These are phyloP conservation scores for Dinothrombium tinctorium DNA, from an alignment of 1,140 invertebrate species.

Conservation along the genomic window DNA sequence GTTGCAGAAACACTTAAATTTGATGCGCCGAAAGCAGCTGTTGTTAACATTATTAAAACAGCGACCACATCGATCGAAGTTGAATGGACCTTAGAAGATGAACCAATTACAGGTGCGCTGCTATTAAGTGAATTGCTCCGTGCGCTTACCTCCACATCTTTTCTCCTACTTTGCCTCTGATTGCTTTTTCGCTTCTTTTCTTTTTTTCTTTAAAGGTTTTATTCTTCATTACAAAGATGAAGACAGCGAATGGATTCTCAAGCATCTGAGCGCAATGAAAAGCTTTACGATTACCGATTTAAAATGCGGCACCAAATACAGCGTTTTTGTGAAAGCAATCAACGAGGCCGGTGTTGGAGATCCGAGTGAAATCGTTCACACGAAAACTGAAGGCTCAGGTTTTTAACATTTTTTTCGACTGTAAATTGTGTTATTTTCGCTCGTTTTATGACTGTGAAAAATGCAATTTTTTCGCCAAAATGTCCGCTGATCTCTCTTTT, in stretches of 20 bases:
- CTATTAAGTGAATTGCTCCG: no score
- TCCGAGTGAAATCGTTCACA: conserved; percentile 30
- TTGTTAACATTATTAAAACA: not conserved
- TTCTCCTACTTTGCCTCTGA: no score
- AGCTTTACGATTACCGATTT: not conserved
- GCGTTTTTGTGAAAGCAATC: not conserved
- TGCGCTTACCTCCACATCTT: no score
- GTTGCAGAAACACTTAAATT: not conserved
- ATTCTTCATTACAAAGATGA: not conserved
- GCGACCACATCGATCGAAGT: not conserved
- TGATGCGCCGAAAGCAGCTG: not conserved
- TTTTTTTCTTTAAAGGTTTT: not conserved
- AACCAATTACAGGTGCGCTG: not conserved
- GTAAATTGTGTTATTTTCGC: not conserved
- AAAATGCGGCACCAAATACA: not conserved
- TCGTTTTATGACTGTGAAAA: not conserved
- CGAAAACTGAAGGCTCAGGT: conserved; percentile 12
- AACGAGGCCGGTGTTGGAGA: conserved; percentile 34
- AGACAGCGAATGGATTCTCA: not conserved
- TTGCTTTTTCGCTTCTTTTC: not conserved
- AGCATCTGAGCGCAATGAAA: not conserved
- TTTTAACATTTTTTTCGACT: not conserved
- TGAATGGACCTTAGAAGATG: not conserved
- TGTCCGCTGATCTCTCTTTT: no score
- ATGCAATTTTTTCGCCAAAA: no score